phyloP scores from a whole-genome alignment of 2,113 vertebrate species.

The Cnemophilus loriae region DNA sequence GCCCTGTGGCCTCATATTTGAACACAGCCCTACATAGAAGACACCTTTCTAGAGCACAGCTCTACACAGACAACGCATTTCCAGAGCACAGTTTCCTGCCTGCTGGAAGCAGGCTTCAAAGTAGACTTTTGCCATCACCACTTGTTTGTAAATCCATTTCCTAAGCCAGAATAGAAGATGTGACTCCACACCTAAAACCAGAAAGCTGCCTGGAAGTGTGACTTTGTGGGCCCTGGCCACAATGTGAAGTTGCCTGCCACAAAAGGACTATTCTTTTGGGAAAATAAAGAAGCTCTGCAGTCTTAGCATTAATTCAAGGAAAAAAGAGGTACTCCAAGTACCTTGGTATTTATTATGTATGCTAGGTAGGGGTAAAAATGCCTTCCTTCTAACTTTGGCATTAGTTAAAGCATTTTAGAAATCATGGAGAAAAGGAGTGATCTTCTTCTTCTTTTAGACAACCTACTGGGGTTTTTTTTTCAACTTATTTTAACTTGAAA shows the following conservation, averaged over 20 bases:
- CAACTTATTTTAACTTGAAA: background rate
- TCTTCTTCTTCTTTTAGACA: background rate
- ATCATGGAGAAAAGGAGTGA: background rate
- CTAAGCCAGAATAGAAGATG: background rate
- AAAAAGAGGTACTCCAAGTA: background rate
- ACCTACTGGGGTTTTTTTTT: background rate
- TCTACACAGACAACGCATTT: rapidly evolving
- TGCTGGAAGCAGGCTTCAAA: background rate
- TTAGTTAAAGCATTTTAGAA: background rate
- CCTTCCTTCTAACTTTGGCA: background rate
- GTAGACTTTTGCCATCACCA: background rate
- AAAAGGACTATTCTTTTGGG: background rate
- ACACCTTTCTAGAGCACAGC: background rate
- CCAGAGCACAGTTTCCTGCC: background rate
- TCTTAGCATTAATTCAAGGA: background rate
- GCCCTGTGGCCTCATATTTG: background rate
- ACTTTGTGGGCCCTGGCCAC: background rate
- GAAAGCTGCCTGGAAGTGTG: background rate
- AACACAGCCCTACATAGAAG: background rate
- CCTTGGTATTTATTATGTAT: background rate
- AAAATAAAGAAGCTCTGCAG: background rate
- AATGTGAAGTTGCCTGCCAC: background rate
- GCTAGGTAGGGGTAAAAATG: background rate
- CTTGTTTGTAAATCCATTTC: background rate
- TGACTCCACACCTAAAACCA: background rate